Evolutionary conservation across 2,888 invertebrate species (phyloP), one percentile per base, ranked within the genome.

Genomic region (Rotaria magnacalcarata): DNA sequence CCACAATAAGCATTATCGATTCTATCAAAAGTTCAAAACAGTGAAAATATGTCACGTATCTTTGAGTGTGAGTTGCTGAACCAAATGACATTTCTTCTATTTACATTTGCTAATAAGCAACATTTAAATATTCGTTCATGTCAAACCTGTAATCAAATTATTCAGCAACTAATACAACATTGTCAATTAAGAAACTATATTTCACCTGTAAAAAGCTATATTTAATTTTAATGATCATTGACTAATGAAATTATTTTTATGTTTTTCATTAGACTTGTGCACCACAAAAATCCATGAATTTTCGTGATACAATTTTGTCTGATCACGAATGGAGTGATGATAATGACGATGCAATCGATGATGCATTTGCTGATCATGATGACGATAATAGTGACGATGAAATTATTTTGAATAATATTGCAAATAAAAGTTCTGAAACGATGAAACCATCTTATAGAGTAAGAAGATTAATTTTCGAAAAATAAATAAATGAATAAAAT

Each of bases 321-420:
- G 67, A 67, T 67, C 67, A 67, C 34, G 67, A 67, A 41, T 67
- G 67, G 67, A 67, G 67, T 67, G 67, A 67, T 19, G 34, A 67
- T 67, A 19, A n/a, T 24, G n/a, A n/a, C 27, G 27, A 67, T 67
- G 34, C 19, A 19, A 41, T 67, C 2, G 34, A 34, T 16, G 34
- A 67, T 16, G 67, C 34, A 67, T 41, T 67, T 67, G 19, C 19
- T 41, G 67, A 67, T 67, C 16, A 67, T 41, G 34, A 67, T 67
- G 34, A 67, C 0, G 34, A 67, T 67, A 14, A 67, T 11, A 14
- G 34, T 67, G 67, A 67, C 2, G 67, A 67, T 67, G 67, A 67
- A 16, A 67, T 67, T 16, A 16, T 67, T 2, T 5, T 41, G 7
- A 67, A 11, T 67, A 34, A 67, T 41, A 3, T 67, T 34, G 6